These are phyloP conservation scores for Habropoda laboriosa DNA, from an alignment of 1,140 invertebrate species.

Conservation along the genomic window DNA sequence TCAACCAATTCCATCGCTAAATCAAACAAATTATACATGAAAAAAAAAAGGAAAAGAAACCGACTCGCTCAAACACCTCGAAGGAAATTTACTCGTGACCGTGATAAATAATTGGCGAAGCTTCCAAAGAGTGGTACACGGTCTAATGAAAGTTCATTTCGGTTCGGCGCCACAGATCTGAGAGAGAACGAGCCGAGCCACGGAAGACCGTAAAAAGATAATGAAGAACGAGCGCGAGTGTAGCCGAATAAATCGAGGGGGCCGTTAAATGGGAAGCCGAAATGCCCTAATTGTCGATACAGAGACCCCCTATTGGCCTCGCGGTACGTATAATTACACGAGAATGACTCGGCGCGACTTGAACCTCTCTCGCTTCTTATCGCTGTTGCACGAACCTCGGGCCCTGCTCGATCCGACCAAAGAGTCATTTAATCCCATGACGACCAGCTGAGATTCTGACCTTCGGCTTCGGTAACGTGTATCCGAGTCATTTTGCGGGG, in stretches of 20 bases:
- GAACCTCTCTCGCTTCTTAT: conserved; percentile 69
- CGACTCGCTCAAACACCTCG: no score
- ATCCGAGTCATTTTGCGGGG: conserved; percentile 41
- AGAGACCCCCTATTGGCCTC: conserved; percentile 75
- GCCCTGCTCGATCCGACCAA: conserved; percentile 49
- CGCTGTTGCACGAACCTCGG: conserved; percentile 49
- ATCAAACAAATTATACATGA: no score
- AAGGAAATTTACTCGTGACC: no score
- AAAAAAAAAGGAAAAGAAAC: no score
- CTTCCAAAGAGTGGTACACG: neutral
- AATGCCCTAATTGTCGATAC: conserved; percentile 76
- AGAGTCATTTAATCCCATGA: conserved; percentile 78
- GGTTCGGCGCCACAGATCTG: neutral
- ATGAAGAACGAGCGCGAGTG: conserved; percentile 54
- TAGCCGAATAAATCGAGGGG: conserved; percentile 71
- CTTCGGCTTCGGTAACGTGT: conserved; percentile 36
- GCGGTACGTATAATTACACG: conserved; percentile 79
- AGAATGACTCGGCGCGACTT: conserved; percentile 75
- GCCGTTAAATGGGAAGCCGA: conserved; percentile 74
- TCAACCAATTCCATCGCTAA: no score
- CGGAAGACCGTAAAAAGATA: conserved; percentile 56
- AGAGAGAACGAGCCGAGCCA: conserved; percentile 1
- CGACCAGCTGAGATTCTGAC: conserved; percentile 59
- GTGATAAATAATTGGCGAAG: conserved; percentile 25
- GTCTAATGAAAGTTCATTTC: neutral